These are phyloP conservation scores for Antechinus stuartii DNA, from an alignment of 2,113 vertebrate genomes.

Conservation along the genomic window DNA sequence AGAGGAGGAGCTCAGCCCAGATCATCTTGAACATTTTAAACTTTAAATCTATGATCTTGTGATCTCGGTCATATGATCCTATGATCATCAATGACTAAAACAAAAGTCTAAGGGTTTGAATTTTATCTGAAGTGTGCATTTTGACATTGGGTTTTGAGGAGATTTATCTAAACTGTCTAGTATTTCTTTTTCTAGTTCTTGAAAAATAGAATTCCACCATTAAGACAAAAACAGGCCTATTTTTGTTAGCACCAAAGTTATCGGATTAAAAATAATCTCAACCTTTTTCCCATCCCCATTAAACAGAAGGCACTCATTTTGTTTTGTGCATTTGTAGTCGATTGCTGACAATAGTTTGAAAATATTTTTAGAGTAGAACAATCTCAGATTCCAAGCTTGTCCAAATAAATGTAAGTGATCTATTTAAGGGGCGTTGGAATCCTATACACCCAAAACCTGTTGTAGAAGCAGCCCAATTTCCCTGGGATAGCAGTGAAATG, in stretches of 20 bases:
- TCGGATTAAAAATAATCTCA: conserved; percentile 4
- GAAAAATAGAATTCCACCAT: conserved; percentile 7
- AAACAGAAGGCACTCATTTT: conserved; percentile 20
- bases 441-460: conserved; percentile 33
- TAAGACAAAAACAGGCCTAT: not conserved
- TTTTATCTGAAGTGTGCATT: conserved; percentile 23
- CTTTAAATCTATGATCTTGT: not conserved
- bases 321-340: not conserved
- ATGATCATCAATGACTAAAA: not conserved
- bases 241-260: conserved; percentile 11
- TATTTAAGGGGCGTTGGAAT: conserved; percentile 49
- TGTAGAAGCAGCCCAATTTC: not conserved
- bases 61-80: not conserved
- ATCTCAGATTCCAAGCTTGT: conserved; percentile 37
- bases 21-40: not conserved
- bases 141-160: not conserved
- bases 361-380: conserved; percentile 23
- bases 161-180: not conserved
- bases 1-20: not conserved
- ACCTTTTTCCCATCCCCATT: not conserved
- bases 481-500: conserved; percentile 44
- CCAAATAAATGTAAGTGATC: not conserved
- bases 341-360: conserved; percentile 47
- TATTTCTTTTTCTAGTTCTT: conserved; percentile 44
- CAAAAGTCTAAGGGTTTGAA: not conserved